Evolutionary conservation across 2,113 vertebrate genomes (phyloP).

Genomic region (Ahaetulla prasina): DNA sequence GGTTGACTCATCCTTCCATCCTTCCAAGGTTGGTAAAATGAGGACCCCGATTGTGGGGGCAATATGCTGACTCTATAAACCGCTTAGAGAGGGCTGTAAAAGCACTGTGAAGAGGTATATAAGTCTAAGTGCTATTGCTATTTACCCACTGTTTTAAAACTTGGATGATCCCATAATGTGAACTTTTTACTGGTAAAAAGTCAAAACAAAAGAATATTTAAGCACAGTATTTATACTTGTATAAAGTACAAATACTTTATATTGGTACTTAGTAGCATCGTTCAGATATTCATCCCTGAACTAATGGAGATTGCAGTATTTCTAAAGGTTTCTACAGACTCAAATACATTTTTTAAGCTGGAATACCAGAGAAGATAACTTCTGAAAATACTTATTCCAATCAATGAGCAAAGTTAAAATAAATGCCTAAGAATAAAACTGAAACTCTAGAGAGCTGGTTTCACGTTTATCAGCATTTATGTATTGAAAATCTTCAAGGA

Average conservation of each 20-base stretch:
- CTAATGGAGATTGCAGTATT: not conserved
- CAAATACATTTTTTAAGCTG: not conserved
- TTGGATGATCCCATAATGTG: not conserved
- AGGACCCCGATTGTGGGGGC: too few relatives aligned
- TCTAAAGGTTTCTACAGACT: not conserved
- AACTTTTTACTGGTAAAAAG: not conserved
- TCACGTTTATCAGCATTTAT: not conserved
- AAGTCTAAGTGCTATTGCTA: too few relatives aligned
- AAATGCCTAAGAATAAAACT: not conserved
- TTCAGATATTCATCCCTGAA: not conserved
- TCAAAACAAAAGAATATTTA: not conserved
- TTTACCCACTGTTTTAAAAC: not conserved
- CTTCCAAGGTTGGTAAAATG: too few relatives aligned
- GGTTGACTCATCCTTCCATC: too few relatives aligned
- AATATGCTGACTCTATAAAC: too few relatives aligned
- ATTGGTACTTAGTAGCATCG: not conserved
- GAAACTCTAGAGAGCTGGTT: not conserved
- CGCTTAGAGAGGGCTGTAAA: too few relatives aligned
- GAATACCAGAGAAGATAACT: not conserved
- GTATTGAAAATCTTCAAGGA: not conserved
- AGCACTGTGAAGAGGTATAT: too few relatives aligned
- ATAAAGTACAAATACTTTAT: not conserved
- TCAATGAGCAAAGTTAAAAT: not conserved
- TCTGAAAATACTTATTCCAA: not conserved
- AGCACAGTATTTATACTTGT: not conserved